Evolutionary conservation across 2,113 vertebrate genomes (phyloP).

Genomic region (Planiliza haematocheilus): DNA sequence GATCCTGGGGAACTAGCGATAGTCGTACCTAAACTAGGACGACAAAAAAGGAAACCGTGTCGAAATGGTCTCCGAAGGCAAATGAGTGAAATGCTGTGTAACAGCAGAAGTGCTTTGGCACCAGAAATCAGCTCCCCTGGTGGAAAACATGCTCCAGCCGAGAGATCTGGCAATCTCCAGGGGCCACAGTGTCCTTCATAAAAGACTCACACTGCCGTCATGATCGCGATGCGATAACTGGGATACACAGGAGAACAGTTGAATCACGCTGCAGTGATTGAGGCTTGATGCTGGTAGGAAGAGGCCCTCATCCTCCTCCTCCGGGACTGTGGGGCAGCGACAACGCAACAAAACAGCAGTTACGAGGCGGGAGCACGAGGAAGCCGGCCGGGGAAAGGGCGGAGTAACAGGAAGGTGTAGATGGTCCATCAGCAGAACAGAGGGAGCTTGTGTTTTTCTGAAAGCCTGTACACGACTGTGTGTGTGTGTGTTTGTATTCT

Average conservation of each 20-base stretch:
- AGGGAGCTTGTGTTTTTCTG: slow-evolving; percentile 10
- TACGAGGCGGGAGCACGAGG: slow-evolving; percentile 23
- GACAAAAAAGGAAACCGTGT: slow-evolving; percentile 1
- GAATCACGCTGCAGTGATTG: slow-evolving; percentile 23
- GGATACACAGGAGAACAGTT: background rate
- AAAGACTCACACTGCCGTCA: slow-evolving; percentile 32
- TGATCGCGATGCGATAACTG: background rate
- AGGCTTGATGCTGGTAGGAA: slow-evolving; percentile 16
- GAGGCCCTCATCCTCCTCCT: slow-evolving; percentile 16
- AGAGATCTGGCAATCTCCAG: background rate
- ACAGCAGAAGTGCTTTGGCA: background rate
- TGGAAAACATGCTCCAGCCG: slow-evolving; percentile 1
- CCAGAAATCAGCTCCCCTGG: background rate
- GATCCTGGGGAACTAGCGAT: background rate
- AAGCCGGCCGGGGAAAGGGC: background rate
- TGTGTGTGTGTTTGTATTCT: slow-evolving; percentile 15
- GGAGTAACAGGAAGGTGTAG: background rate
- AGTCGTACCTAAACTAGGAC: background rate
- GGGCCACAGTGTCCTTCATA: slow-evolving; percentile 19
- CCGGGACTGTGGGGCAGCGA: background rate
- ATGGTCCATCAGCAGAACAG: slow-evolving; percentile 1
- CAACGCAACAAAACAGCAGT: slow-evolving; percentile 38
- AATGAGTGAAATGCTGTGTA: background rate
- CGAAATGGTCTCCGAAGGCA: background rate
- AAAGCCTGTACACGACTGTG: background rate